Evolutionary conservation across 2,888 invertebrate genomes (phyloP).

Genomic region (Chrysolina haemoptera): DNA sequence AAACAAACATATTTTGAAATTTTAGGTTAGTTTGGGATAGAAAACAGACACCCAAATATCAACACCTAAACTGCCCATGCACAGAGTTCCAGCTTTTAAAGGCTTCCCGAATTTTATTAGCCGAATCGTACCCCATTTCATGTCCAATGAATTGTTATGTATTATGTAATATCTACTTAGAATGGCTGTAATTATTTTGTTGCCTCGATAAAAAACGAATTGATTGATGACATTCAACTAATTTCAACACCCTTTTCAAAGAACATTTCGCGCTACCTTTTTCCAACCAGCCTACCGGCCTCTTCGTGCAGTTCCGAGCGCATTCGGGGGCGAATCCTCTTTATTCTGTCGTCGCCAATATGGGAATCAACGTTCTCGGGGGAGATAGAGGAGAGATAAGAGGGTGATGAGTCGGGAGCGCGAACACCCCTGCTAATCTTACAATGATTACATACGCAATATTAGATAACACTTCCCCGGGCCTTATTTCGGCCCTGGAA

Average conservation of each 20-base stretch:
- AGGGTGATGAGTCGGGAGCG: conserved; percentile 58
- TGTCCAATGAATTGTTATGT: no score
- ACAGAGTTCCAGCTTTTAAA: no score
- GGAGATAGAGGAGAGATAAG: conserved; percentile 66
- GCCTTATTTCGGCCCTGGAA: conserved; percentile 34
- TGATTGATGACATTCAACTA: no score
- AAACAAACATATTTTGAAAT: no score
- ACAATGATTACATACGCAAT: conserved; percentile 69
- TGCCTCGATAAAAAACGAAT: no score
- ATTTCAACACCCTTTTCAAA: not conserved
- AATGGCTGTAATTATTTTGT: no score
- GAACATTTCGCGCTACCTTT: conserved; percentile 29
- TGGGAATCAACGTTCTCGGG: conserved; percentile 59
- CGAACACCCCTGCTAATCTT: conserved; percentile 68
- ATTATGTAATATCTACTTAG: no score
- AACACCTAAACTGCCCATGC: no score
- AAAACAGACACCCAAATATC: no score
- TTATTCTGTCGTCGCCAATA: conserved; percentile 50
- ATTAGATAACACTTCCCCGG: conserved; percentile 67
- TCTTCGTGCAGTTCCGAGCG: conserved; percentile 8
- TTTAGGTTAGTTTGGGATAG: no score
- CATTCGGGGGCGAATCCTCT: conserved; percentile 37
- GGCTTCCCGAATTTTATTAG: no score
- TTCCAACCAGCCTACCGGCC: conserved; percentile 41
- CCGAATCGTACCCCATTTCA: no score